phyloP scores from a whole-genome alignment of 2,888 invertebrate species.

The Argyresthia goedartella region DNA sequence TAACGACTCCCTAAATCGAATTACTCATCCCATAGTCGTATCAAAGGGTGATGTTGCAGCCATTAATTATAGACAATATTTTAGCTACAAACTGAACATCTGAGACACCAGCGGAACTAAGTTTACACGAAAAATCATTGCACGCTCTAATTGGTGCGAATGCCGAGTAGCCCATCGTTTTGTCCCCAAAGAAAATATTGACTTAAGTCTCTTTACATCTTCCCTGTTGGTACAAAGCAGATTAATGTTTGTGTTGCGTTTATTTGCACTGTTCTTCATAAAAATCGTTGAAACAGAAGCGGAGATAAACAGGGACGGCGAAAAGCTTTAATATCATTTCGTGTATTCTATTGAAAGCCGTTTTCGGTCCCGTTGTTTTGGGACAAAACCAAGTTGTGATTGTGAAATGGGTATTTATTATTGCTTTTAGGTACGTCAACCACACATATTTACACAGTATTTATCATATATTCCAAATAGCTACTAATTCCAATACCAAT shows the following conservation, averaged over 20 bases:
- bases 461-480: too few species aligned
- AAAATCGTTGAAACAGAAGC: slow-evolving; percentile 58
- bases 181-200: slow-evolving; percentile 67
- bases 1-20: slow-evolving; percentile 58
- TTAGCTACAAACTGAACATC: slow-evolving; percentile 7
- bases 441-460: too few species aligned
- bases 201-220: slow-evolving; percentile 59
- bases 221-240: slow-evolving; percentile 61
- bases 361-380: slow-evolving; percentile 8
- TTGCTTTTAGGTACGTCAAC: too few species aligned
- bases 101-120: slow-evolving; percentile 35
- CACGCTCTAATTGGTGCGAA: slow-evolving; percentile 63
- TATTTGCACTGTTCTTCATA: slow-evolving; percentile 67
- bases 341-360: slow-evolving; percentile 29
- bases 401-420: too few species aligned
- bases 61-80: neutral
- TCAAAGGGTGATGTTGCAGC: slow-evolving; percentile 31
- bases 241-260: slow-evolving; percentile 62
- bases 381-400: neutral
- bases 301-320: slow-evolving; percentile 34
- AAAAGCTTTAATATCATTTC: slow-evolving; percentile 40
- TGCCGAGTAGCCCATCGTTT: slow-evolving; percentile 37
- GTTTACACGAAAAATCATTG: slow-evolving; percentile 61
- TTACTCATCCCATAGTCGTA: slow-evolving; percentile 28
- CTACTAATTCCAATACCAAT: too few species aligned